Conservation (phyloP, 2,888 invertebrate species). For the Spodoptera picta region DNA sequence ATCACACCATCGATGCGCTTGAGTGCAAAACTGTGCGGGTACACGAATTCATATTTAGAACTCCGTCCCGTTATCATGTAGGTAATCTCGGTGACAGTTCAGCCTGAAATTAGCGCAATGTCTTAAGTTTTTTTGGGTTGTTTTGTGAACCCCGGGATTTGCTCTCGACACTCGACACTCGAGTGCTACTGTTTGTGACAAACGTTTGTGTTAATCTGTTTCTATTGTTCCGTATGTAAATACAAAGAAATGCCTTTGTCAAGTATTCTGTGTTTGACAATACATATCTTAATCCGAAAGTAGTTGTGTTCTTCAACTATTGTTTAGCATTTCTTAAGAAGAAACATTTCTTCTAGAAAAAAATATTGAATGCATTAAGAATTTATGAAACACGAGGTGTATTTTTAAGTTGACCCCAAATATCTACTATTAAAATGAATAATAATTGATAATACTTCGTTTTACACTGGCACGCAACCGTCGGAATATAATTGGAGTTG, state of each 20-base stretch:
- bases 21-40: conserved; percentile 78
- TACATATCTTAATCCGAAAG: conserved; percentile 46
- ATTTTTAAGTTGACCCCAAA: conserved; percentile 35
- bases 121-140: conserved; percentile 44
- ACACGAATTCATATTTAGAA: conserved; percentile 84
- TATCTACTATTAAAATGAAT: conserved; percentile 42
- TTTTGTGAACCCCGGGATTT: conserved; percentile 43
- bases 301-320: conserved; percentile 18
- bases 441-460: conserved; percentile 71
- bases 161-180: conserved; percentile 12
- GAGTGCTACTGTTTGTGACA: conserved; percentile 55
- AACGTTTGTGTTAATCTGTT: conserved; percentile 44
- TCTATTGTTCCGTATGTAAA: conserved; percentile 57
- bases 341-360: conserved; percentile 3
- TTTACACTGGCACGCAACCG: conserved; percentile 80
- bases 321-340: conserved; percentile 5
- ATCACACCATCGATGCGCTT: conserved; percentile 86
- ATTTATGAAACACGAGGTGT: conserved; percentile 4
- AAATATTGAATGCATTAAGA: conserved; percentile 9
- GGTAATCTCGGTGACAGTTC: conserved; percentile 78
- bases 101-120: conserved; percentile 68
- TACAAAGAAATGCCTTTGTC: conserved; percentile 52
- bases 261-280: conserved; percentile 53
- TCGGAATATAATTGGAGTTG: conserved; percentile 64
- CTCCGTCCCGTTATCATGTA: conserved; percentile 77